Evolutionary conservation across 2,113 vertebrate genomes (phyloP).

Genomic region (Limnothrissa miodon): DNA sequence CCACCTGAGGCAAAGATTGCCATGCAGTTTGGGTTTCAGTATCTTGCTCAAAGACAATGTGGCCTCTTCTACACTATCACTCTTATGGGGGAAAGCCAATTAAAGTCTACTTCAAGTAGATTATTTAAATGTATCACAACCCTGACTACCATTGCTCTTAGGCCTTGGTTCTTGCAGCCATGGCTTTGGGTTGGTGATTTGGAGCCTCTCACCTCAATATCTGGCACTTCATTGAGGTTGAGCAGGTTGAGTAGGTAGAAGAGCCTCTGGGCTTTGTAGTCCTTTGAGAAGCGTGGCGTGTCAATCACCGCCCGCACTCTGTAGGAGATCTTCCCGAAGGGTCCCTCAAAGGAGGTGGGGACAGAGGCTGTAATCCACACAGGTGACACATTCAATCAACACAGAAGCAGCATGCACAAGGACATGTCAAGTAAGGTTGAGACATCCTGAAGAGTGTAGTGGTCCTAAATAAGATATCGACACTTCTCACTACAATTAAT

Average conservation of each 20-base stretch:
- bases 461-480: not conserved
- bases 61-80: no score
- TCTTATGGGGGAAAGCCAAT: no score
- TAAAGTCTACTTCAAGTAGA: no score
- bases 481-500: not conserved
- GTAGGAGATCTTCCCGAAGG: conserved; percentile 88
- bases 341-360: conserved; percentile 94
- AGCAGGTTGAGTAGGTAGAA: conserved; percentile 91
- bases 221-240: conserved; percentile 88
- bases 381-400: not conserved
- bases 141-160: not conserved
- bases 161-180: not conserved
- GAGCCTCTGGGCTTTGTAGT: conserved; percentile 82
- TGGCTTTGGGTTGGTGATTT: not conserved
- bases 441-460: not conserved
- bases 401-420: not conserved
- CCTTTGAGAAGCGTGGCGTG: conserved; percentile 91
- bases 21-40: no score
- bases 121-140: no score
- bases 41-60: no score
- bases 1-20: no score
- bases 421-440: not conserved
- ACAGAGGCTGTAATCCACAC: conserved; percentile 68
- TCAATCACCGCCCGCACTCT: conserved; percentile 86
- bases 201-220: conserved; percentile 80